Evolutionary conservation across 1,140 invertebrate genomes (phyloP).

Genomic region (Listronotus oregonensis): DNA sequence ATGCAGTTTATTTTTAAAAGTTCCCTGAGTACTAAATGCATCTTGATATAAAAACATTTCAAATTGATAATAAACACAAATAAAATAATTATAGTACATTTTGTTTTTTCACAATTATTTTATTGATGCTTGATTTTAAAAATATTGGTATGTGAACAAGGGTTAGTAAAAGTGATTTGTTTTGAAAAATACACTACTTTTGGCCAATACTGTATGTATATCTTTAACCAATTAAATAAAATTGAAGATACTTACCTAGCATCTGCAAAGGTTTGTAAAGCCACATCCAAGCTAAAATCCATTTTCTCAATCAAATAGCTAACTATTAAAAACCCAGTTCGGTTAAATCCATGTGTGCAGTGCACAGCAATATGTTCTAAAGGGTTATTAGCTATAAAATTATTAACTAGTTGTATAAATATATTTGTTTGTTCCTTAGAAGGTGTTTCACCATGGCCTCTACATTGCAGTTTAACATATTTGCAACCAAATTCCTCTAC

Average conservation of each 20-base stretch:
- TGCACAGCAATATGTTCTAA: conserved; percentile 88
- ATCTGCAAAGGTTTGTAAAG: conserved; percentile 44
- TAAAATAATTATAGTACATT: no score
- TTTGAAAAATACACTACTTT: no score
- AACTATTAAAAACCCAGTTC: conserved; percentile 93
- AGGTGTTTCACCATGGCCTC: conserved; percentile 83
- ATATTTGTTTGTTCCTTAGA: conserved; percentile 74
- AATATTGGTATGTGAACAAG: no score
- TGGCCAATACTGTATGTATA: no score
- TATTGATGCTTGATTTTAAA: no score
- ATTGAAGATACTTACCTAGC: conserved; percentile 36
- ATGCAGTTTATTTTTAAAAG: no score
- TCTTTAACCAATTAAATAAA: no score
- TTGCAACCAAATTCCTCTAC: conserved; percentile 75
- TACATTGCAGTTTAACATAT: conserved; percentile 87
- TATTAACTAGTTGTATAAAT: conserved; percentile 79
- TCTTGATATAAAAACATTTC: no score
- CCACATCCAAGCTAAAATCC: conserved; percentile 43
- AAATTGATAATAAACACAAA: no score
- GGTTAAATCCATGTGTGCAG: conserved; percentile 99
- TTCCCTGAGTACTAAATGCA: no score
- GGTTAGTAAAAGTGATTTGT: no score
- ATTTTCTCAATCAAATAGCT: conserved; percentile 77
- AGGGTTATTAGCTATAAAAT: conserved; percentile 80
- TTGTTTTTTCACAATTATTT: no score